phyloP scores from a whole-genome alignment of 1,140 invertebrate species.

The Drosophila subpulchrella region DNA sequence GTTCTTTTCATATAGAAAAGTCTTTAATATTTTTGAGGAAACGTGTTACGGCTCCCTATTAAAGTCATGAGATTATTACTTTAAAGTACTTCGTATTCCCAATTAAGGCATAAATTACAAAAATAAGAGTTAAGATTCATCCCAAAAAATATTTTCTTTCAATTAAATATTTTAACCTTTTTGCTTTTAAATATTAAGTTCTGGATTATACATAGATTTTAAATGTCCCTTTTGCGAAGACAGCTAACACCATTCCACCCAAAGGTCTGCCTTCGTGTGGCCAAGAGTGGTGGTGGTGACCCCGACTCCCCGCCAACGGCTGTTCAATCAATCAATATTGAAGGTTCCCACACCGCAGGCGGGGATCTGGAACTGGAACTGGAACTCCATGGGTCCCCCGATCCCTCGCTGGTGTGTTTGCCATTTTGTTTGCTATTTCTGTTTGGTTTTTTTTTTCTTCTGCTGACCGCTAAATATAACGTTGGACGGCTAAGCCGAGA shows the following conservation, averaged over 20 bases:
- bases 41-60: too few relatives aligned
- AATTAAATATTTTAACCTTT: too few relatives aligned
- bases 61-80: too few relatives aligned
- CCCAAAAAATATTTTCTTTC: too few relatives aligned
- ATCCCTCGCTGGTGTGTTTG: constrained; percentile 16
- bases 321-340: constrained; percentile 75
- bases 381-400: constrained; percentile 12
- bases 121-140: too few relatives aligned
- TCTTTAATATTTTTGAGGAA: too few relatives aligned
- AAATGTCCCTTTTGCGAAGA: background rate
- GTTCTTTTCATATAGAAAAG: too few relatives aligned
- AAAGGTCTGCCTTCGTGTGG: background rate
- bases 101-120: too few relatives aligned
- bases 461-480: constrained; percentile 67
- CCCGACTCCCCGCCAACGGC: constrained; percentile 9
- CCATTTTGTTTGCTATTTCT: constrained; percentile 66
- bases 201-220: background rate
- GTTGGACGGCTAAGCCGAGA: constrained; percentile 39
- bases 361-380: constrained; percentile 7
- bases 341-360: constrained; percentile 56
- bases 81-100: too few relatives aligned
- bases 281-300: background rate
- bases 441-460: constrained; percentile 30
- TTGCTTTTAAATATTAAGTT: too few relatives aligned
- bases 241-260: background rate